Evolutionary conservation across 2,797 vertebrate species (phyloP).

Genomic region (Fistularia commersonii): DNA sequence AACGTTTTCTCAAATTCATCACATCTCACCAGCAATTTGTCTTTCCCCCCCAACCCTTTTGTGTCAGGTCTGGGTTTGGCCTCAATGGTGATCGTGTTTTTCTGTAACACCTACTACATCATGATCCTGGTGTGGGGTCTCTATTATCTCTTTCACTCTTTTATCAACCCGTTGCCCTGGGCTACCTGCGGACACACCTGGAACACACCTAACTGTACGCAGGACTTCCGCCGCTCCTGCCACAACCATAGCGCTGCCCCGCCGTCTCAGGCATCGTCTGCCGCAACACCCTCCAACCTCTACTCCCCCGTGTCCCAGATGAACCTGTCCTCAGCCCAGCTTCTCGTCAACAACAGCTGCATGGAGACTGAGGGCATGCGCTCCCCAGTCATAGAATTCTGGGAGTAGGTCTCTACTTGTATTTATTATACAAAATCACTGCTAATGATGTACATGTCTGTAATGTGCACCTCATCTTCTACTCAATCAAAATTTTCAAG

Average conservation of each 20-base stretch:
- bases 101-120: slow-evolving; percentile 87
- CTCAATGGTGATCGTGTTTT: slow-evolving; percentile 87
- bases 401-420: slow-evolving; percentile 76
- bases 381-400: slow-evolving; percentile 83
- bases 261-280: slow-evolving; percentile 32
- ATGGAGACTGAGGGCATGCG: slow-evolving; percentile 70
- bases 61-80: slow-evolving; percentile 78
- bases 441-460: no score
- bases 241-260: slow-evolving; percentile 62
- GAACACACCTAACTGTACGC: slow-evolving; percentile 83
- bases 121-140: slow-evolving; percentile 86
- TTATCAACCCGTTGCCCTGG: slow-evolving; percentile 80
- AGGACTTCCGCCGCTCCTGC: slow-evolving; percentile 75
- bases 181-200: slow-evolving; percentile 81
- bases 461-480: not conserved
- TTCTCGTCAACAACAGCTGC: slow-evolving; percentile 70
- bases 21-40: not conserved
- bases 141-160: slow-evolving; percentile 83
- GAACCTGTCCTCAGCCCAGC: slow-evolving; percentile 59
- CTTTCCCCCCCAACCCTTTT: not conserved
- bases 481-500: no score
- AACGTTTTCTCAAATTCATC: not conserved
- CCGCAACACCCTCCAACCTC: slow-evolving; percentile 43
- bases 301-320: slow-evolving; percentile 34
- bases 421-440: not conserved